Percentiles rank a stretch among this genome's conserved stretches.
Conservation (phyloP, 2,113 vertebrate species). For the Phyllopteryx taeniolatus region DNA sequence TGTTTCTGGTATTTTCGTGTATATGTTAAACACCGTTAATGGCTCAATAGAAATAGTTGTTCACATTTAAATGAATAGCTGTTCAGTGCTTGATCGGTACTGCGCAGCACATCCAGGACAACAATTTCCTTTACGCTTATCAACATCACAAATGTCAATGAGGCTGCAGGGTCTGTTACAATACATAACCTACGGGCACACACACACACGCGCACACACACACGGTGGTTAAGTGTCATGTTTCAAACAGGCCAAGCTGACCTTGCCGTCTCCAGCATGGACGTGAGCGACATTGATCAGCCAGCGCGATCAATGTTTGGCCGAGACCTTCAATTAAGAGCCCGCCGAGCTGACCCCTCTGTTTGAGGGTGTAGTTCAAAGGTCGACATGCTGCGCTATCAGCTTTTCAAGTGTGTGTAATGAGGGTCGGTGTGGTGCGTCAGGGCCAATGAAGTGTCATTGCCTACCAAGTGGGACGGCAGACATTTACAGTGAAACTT, state of each 20-base stretch:
- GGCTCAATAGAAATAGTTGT: not conserved
- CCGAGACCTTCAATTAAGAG: constrained; percentile 36
- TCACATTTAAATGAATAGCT: not conserved
- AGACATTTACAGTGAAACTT: too few relatives aligned
- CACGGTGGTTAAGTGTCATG: not conserved
- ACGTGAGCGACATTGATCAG: constrained; percentile 39
- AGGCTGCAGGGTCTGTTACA: not conserved
- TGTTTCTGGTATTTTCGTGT: too few relatives aligned
- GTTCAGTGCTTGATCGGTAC: not conserved
- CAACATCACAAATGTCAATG: not conserved
- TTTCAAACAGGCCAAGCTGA: constrained; percentile 23
- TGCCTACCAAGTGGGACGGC: not conserved
- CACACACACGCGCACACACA: not conserved
- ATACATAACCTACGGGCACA: too few relatives aligned
- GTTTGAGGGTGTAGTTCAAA: constrained; percentile 38
- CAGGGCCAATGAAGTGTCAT: constrained; percentile 25
- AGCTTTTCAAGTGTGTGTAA: constrained; percentile 17
- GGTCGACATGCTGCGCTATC: constrained; percentile 25
- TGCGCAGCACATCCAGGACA: not conserved
- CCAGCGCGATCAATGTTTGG: constrained; percentile 19
- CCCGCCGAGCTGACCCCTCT: constrained; percentile 27
- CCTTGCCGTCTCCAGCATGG: constrained; percentile 18
- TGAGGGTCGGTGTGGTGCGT: not conserved
- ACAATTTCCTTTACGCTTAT: not conserved
- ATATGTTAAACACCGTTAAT: too few relatives aligned